Base-by-base conservation (phyloP, 2,113 vertebrate genomes). In the Xiphophorus hellerii region DNA sequence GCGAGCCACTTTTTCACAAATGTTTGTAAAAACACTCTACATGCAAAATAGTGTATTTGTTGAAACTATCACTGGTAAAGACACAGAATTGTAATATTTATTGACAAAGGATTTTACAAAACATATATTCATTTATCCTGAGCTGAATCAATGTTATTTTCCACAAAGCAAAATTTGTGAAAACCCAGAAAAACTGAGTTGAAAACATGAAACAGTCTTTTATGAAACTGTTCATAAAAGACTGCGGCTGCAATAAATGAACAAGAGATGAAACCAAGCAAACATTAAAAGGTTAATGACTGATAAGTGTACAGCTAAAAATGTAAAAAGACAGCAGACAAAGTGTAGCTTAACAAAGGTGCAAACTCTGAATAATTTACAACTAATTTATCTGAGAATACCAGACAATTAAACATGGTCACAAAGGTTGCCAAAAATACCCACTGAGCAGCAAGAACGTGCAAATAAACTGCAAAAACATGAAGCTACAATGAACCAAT, bases 401-500 rank as follows among this genome's bases (percentile, higher is more conserved):
- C 7, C 30, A 11, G 30, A 31, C 25, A 35, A 65, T 66, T 22
- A 66, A 70, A 58, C 25, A 25, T n/a, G 2, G 51, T 58, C 51
- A 58, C 22, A 22, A 70, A 31, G 30, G 30, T 27, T 12, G 30
- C 9, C 4, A 72, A 35, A 42, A 48, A 33, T 3, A 31, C 20
- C 17, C 20, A 27, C 17, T 15, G 1, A 44, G 15, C 22, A 71
- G 10, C 15, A 20, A 39, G 62, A 62, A 72, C 4, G 31, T 62
- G 35, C 70, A 72, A 72, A 72, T 72, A 37, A 44, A 29, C 58
- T 72, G 70, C 6, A 33, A 69, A 69, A 14, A 30, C 42, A 51
- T 28, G 28, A 29, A 22, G 30, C 13, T 27, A 71, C 5, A 17
- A 33, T 12, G 5, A 71, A 62, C 25, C 14, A 58, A 71, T 10